These are phyloP conservation scores for Arctocebus calabarensis DNA, from an alignment of 2,797 vertebrate genomes.

Conservation along the genomic window DNA sequence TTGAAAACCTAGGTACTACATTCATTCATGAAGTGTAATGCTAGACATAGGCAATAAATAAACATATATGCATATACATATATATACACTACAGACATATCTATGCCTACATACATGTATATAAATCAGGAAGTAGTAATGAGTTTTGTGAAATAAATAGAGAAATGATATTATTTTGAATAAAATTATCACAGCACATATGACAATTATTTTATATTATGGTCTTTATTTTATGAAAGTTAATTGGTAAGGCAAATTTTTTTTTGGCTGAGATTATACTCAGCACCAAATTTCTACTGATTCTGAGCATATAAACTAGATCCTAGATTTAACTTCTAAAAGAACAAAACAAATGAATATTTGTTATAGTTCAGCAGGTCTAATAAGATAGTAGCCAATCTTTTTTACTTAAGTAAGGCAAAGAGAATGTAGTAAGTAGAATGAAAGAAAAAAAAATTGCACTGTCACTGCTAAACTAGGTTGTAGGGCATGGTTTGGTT, in stretches of 20 bases:
- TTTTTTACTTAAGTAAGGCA: not conserved
- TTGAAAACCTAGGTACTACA: not conserved
- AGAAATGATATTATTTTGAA: not conserved
- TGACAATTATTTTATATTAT: not conserved
- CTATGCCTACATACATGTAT: not conserved
- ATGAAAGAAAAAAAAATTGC: not conserved
- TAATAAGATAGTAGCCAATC: not conserved
- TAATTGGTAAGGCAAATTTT: not conserved
- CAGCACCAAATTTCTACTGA: not conserved
- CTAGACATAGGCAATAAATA: not conserved
- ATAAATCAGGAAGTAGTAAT: not conserved
- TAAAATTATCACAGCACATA: not conserved
- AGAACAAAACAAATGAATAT: not conserved
- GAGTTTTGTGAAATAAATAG: conserved; percentile 5
- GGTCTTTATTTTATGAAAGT: not conserved
- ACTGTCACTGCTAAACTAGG: not conserved
- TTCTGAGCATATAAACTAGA: not conserved
- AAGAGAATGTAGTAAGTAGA: not conserved
- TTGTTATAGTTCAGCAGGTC: not conserved
- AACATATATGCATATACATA: not conserved
- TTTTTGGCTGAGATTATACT: not conserved
- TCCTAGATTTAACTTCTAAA: not conserved
- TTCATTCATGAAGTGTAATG: not conserved
- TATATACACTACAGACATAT: not conserved
- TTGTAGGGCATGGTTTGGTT: not conserved